Percentiles rank a stretch among this genome's conserved stretches.
These are phyloP conservation scores for Turnix velox DNA, from an alignment of 2,113 vertebrate genomes.

Conservation along the genomic window DNA sequence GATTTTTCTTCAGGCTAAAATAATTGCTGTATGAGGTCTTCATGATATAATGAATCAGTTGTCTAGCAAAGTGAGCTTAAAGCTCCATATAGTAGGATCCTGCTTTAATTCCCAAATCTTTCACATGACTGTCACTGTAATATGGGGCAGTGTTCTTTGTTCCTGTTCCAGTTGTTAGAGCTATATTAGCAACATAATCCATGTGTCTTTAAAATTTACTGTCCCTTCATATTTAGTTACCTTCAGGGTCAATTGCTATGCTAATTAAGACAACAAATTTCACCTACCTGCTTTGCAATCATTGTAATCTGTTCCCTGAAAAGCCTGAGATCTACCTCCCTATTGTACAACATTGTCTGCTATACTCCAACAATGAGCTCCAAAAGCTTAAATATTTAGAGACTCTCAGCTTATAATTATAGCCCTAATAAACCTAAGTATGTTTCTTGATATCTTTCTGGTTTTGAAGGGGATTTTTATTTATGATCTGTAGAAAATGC, in stretches of 20 bases:
- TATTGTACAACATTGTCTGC: neutral
- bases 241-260: conserved; percentile 1
- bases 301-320: neutral
- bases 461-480: neutral
- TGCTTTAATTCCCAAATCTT: neutral
- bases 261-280: neutral
- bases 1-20: conserved; percentile 31
- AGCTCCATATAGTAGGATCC: neutral
- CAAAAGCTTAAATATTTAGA: neutral
- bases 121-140: neutral
- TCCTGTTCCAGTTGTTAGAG: neutral
- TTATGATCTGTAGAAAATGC: neutral
- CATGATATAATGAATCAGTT: neutral
- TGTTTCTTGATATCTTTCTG: neutral
- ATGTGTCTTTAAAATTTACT: conserved; percentile 14
- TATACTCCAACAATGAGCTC: neutral
- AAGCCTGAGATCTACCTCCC: neutral
- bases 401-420: neutral
- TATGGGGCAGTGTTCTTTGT: neutral
- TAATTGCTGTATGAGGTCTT: neutral
- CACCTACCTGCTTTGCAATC: neutral
- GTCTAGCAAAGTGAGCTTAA: neutral
- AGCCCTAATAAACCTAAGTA: neutral
- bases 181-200: neutral
- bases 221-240: neutral